Evolutionary conservation across 2,888 invertebrate species (phyloP).

Genomic region (Tenodera sinensis): DNA sequence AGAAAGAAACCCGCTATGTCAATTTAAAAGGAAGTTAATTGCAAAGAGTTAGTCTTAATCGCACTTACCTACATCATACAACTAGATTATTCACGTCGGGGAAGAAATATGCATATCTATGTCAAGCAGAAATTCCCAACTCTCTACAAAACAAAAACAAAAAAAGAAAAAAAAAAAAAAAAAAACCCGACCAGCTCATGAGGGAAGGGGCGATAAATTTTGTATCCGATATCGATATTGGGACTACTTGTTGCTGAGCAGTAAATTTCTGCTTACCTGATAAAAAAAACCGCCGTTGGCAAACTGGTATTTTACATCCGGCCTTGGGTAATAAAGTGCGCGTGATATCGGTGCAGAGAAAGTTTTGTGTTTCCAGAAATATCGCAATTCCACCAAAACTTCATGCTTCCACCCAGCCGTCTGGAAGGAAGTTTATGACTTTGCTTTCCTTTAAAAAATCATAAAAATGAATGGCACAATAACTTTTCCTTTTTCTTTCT

Average conservation of each 20-base stretch:
- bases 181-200: not conserved
- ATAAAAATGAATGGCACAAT: not conserved
- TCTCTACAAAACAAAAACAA: not conserved
- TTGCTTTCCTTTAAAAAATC: not conserved
- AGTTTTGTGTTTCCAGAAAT: not conserved
- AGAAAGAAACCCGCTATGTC: too few relatives aligned
- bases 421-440: not conserved
- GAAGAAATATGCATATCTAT: not conserved
- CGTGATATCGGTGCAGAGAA: not conserved
- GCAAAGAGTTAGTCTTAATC: too few relatives aligned
- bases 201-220: not conserved
- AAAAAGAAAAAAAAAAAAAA: too few relatives aligned
- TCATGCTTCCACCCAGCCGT: not conserved
- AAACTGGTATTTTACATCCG: not conserved
- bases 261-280: not conserved
- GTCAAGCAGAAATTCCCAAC: not conserved
- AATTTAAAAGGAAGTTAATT: too few relatives aligned
- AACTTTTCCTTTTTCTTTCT: not conserved
- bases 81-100: not conserved
- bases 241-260: not conserved
- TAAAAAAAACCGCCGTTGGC: not conserved
- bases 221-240: not conserved
- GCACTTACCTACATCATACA: too few relatives aligned
- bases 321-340: not conserved
- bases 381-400: not conserved